Base-by-base conservation (phyloP, 2,113 vertebrate genomes). In the Sander vitreus region DNA sequence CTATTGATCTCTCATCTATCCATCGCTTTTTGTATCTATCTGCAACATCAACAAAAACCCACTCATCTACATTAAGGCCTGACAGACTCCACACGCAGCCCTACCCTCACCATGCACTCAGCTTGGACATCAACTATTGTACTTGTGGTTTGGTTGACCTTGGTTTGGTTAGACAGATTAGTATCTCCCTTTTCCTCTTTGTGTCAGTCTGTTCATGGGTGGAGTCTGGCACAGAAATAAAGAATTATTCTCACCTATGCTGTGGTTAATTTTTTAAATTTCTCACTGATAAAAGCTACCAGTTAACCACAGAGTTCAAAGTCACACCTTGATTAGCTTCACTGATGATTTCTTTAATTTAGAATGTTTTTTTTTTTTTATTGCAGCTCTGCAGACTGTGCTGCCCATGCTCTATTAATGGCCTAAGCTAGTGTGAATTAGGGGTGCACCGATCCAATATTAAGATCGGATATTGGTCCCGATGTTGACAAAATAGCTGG, bases 41-140 rank as follows among this genome's bases (percentile, higher is more conserved):
- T 88, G 88, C 84, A 80, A 14, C 78, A 71, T 88, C 75, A 76
- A 83, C 84, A 88, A 78, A 88, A 90, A 75, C 16, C 6, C 8
- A 0, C 6, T 50, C 18, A 50, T 83, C 50, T 66, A 47, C 76
- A 54, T 73, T 58, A 12, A 33, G 53, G 8, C 43, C 13, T 39
- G 48, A n/a, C 60, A 3, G 16, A 5, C 27, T 5, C 9, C 48
- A 16, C 43, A 63, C 25, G 25, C 54, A 11, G 11, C 27, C 13
- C 19, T 0, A 1, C 7, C 60, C 62, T 43, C 63, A 47, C 23
- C 36, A 47, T 15, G 10, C 62, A 48, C 58, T 66, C 67, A 54
- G 62, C n/a, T 14, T 15, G 39, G 36, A 48, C 5, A 6, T 76
- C 62, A 50, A 64, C 70, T 55, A 18, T 64, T 81, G 48, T 81